These are phyloP conservation scores for Orussus abietinus DNA, from an alignment of 1,140 invertebrate species.

Conservation along the genomic window DNA sequence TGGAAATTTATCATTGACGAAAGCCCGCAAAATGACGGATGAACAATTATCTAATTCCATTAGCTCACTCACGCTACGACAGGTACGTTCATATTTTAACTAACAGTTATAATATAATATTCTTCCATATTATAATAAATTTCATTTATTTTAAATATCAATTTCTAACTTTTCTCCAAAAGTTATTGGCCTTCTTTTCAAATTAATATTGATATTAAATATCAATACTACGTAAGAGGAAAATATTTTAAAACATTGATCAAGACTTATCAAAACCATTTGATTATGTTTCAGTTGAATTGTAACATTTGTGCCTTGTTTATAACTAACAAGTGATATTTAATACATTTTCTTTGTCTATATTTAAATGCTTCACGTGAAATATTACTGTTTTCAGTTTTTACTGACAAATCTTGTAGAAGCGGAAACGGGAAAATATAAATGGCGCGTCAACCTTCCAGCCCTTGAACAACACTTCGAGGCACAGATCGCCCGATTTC, in stretches of 20 bases:
- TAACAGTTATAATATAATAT: no score
- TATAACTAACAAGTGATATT: slow-evolving; percentile 44
- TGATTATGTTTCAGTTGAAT: no score
- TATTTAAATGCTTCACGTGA: slow-evolving; percentile 36
- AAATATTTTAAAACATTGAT: no score
- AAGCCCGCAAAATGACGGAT: slow-evolving; percentile 62
- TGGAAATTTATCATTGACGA: slow-evolving; percentile 59
- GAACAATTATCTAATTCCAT: slow-evolving; percentile 50
- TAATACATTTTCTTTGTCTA: slow-evolving; percentile 43
- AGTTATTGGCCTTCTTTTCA: neutral
- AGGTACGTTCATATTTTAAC: slow-evolving; percentile 46
- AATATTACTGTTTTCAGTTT: slow-evolving; percentile 65
- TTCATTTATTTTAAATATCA: no score
- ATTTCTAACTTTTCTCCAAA: no score
- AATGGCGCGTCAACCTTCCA: slow-evolving; percentile 73
- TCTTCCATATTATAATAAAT: no score
- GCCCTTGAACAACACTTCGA: slow-evolving; percentile 64
- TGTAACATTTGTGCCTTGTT: no score
- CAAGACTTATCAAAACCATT: no score
- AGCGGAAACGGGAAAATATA: slow-evolving; percentile 58
- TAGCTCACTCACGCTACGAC: slow-evolving; percentile 47
- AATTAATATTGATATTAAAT: slow-evolving; percentile 49
- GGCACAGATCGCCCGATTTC: slow-evolving; percentile 63
- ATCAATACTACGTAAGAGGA: no score
- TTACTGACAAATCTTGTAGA: slow-evolving; percentile 75